A percentile compares a stretch with the other conserved stretches of the same genome.
These are phyloP conservation scores for Podarcis raffonei DNA, from an alignment of 2,113 vertebrate species.

Conservation along the genomic window DNA sequence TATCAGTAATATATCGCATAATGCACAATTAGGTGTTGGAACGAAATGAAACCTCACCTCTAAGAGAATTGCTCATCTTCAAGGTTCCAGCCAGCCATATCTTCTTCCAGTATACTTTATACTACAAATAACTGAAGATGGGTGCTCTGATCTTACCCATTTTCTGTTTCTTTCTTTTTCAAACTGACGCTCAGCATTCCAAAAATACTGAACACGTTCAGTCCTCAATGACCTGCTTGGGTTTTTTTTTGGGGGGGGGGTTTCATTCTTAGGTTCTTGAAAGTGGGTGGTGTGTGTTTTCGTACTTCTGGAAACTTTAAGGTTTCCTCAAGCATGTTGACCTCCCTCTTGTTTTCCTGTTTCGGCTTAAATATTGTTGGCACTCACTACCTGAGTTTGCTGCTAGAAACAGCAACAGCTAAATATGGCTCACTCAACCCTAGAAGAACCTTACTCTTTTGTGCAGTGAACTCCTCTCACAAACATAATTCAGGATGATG, in stretches of 20 bases:
- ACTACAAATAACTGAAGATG: background rate
- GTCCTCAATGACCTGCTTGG: no score
- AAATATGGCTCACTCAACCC: background rate
- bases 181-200: background rate
- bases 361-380: background rate
- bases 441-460: background rate
- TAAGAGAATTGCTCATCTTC: background rate
- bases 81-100: background rate
- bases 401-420: background rate
- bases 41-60: background rate
- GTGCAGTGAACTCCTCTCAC: background rate
- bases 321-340: background rate
- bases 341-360: background rate
- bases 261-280: background rate
- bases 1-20: background rate
- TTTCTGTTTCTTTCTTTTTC: background rate
- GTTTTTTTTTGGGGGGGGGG: background rate
- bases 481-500: background rate
- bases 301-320: background rate
- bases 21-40: background rate
- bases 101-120: background rate
- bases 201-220: background rate
- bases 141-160: background rate
- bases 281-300: background rate
- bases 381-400: no score